Evolutionary conservation across 2,113 vertebrate genomes (phyloP).

Genomic region (Vombatus ursinus): DNA sequence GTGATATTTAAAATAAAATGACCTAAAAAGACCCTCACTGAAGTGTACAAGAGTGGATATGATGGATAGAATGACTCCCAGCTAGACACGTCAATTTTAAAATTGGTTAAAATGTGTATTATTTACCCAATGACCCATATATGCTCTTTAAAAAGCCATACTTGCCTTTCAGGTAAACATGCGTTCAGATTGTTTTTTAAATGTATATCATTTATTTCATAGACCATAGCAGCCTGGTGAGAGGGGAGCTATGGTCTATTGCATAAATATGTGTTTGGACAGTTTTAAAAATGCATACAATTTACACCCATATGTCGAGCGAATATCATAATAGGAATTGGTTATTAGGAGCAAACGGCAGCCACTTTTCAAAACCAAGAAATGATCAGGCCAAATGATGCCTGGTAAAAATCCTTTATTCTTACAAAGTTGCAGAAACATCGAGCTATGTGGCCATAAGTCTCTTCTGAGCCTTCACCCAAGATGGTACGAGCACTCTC

Average conservation of each 20-base stretch:
- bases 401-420: slow-evolving; percentile 34
- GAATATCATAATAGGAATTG: slow-evolving; percentile 36
- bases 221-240: slow-evolving; percentile 48
- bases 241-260: slow-evolving; percentile 60
- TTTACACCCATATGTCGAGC: slow-evolving; percentile 60
- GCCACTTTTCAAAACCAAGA: slow-evolving; percentile 62
- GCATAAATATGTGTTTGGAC: slow-evolving; percentile 60
- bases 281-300: slow-evolving; percentile 71
- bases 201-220: slow-evolving; percentile 63
- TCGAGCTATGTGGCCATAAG: background rate
- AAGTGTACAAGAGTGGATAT: slow-evolving; percentile 34
- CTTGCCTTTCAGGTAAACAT: slow-evolving; percentile 51
- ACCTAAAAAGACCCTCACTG: background rate
- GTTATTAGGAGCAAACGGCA: slow-evolving; percentile 62
- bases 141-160: slow-evolving; percentile 17
- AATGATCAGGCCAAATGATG: slow-evolving; percentile 8
- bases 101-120: slow-evolving; percentile 59
- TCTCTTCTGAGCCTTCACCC: background rate
- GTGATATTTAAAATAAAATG: slow-evolving; percentile 61
- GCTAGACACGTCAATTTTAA: slow-evolving; percentile 47
- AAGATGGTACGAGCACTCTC: background rate
- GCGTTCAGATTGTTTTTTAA: slow-evolving; percentile 67
- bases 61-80: slow-evolving; percentile 52
- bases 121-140: slow-evolving; percentile 64
- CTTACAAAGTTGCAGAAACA: background rate